Evolutionary conservation across 2,113 vertebrate genomes (phyloP), one percentile per base, ranked within the genome.

Genomic region (Macaca mulatta): DNA sequence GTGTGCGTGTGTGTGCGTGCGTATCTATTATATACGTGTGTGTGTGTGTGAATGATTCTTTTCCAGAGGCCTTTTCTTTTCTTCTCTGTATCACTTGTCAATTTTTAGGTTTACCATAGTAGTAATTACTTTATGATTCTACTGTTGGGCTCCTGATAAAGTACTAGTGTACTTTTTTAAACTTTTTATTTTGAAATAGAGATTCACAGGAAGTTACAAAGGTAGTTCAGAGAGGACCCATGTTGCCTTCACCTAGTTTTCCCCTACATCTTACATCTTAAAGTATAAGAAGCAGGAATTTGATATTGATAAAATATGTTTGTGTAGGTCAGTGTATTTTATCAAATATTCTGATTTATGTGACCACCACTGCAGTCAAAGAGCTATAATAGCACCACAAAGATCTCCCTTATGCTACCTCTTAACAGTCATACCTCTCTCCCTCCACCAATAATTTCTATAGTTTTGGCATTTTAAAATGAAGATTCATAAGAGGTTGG

Each of bases 61-160:
- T 89, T 96, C 67, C 43, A 52, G 50, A 83, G 35, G 43, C 16
- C 52, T 80, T 80, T 90, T 88, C 67, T 92, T 69, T 89, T 50
- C 35, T 77, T 18, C 50, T 77, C 2, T 78, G 17, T 96, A 67
- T 94, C 64, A 90, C 30, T 70, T 94, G 72, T 74, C 17, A 64
- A 38, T 92, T 86, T 85, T 92, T 92, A 70, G 40, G 35, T 70
- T 94, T 88, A 70, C 69, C 57, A 32, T 77, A 20, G 12, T 88
- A 59, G 30, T 82, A 89, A 50, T 96, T 92, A 22, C 48, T 78
- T 83, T 82, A 50, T 77, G 57, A 86, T 74, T 94, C 92, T 96
- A 90, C 32, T 86, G 79, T 90, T 96, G 70, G 92, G 10, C 22
- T 48, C 50, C 50, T 70, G 25, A 59, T 70, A 78, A 88, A 92